A percentile compares a stretch with the other conserved stretches of the same genome.
Evolutionary conservation across 2,113 vertebrate species (phyloP).

Genomic region (Scolopax mira): DNA sequence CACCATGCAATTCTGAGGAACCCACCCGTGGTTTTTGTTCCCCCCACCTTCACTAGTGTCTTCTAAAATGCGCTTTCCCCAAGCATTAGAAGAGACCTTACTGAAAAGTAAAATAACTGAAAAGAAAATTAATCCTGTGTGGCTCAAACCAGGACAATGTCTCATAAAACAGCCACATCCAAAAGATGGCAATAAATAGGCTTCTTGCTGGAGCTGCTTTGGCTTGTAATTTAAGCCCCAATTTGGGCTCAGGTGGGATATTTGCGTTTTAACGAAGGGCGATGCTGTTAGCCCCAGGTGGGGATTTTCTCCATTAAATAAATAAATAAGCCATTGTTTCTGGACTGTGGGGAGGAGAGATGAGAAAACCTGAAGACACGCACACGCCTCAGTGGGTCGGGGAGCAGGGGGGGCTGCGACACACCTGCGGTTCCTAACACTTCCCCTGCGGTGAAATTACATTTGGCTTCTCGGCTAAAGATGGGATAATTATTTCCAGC

Average conservation of each 20-base stretch:
- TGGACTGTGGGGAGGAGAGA: neutral
- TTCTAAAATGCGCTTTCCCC: neutral
- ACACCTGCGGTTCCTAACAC: neutral
- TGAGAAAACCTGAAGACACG: neutral
- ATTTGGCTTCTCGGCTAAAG: neutral
- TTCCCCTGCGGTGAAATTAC: neutral
- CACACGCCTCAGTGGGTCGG: neutral
- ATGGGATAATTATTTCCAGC: neutral
- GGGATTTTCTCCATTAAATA: neutral
- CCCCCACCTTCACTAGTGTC: neutral
- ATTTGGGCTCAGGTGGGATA: neutral
- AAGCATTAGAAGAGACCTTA: neutral
- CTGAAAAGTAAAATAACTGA: neutral
- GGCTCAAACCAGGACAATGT: neutral
- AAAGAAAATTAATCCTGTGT: neutral
- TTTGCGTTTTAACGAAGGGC: neutral
- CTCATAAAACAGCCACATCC: neutral
- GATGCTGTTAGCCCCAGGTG: neutral
- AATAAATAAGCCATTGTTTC: fast-evolving
- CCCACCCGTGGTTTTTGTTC: neutral
- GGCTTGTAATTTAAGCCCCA: neutral
- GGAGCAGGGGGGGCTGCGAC: neutral
- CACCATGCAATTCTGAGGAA: neutral
- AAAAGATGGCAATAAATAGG: neutral
- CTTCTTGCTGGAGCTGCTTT: neutral